Evolutionary conservation across 2,797 vertebrate species (phyloP).

Genomic region (Cryptoprocta ferox): DNA sequence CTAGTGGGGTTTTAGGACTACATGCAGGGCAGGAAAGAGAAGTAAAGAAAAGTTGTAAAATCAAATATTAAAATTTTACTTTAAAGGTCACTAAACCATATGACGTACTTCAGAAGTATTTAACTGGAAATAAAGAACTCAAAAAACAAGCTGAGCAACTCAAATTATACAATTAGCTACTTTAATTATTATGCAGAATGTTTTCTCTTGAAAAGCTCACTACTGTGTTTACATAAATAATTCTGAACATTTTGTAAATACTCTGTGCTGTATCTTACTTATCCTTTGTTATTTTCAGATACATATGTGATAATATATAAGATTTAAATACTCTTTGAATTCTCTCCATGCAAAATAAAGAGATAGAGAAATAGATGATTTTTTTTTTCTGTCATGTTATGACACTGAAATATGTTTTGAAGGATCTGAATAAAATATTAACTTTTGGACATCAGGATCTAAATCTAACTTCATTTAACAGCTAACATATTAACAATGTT

Average conservation of each 20-base stretch:
- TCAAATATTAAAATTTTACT: constrained; percentile 64
- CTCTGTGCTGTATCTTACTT: background rate
- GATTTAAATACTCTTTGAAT: background rate
- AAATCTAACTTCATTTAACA: background rate
- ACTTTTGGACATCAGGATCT: background rate
- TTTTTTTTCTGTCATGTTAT: background rate
- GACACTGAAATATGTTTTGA: background rate
- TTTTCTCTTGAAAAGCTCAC: background rate
- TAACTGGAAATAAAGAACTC: constrained; percentile 24
- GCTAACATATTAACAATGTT: background rate
- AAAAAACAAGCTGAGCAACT: background rate
- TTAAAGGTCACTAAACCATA: constrained; percentile 47
- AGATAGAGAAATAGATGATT: background rate
- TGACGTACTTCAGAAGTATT: background rate
- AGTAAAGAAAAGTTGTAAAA: constrained; percentile 57
- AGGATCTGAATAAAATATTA: background rate
- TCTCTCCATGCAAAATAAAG: background rate
- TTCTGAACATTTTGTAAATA: background rate
- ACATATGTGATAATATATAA: background rate
- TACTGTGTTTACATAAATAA: background rate
- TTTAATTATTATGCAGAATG: background rate
- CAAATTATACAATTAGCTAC: background rate
- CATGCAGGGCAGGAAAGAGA: constrained; percentile 40
- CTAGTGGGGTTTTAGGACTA: constrained; percentile 24
- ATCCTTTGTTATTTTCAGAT: background rate